Evolutionary conservation across 2,797 vertebrate genomes (phyloP).

Genomic region (Amblyraja radiata): DNA sequence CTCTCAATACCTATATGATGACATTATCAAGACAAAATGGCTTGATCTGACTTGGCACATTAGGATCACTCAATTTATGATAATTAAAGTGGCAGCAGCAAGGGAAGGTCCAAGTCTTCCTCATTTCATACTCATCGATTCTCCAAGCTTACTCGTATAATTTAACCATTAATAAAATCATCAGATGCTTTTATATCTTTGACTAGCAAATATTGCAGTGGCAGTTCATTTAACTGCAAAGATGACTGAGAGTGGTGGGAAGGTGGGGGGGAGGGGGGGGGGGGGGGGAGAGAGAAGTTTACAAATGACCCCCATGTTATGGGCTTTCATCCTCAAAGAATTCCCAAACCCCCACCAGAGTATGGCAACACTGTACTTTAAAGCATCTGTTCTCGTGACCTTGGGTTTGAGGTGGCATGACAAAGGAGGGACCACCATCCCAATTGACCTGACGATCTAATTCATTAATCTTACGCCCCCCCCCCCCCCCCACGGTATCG

Average conservation of each 20-base stretch:
- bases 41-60: not conserved
- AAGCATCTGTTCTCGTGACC: too few species aligned
- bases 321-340: too few species aligned
- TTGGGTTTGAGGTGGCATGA: too few species aligned
- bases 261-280: too few species aligned
- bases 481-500: too few species aligned
- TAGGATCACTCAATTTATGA: not conserved
- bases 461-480: too few species aligned
- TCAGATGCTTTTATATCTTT: not conserved
- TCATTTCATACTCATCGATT: not conserved
- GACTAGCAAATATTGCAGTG: not conserved
- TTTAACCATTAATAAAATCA: not conserved
- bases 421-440: too few species aligned
- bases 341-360: too few species aligned
- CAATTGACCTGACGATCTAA: too few species aligned
- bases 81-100: not conserved
- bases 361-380: too few species aligned
- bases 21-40: not conserved
- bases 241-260: not conserved
- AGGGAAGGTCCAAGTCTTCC: not conserved
- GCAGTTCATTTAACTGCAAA: not conserved
- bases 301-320: too few species aligned
- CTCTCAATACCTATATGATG: not conserved
- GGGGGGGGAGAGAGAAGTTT: too few species aligned
- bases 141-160: not conserved